phyloP scores from a whole-genome alignment of 2,888 invertebrate species.

The Calameuta idolon region DNA sequence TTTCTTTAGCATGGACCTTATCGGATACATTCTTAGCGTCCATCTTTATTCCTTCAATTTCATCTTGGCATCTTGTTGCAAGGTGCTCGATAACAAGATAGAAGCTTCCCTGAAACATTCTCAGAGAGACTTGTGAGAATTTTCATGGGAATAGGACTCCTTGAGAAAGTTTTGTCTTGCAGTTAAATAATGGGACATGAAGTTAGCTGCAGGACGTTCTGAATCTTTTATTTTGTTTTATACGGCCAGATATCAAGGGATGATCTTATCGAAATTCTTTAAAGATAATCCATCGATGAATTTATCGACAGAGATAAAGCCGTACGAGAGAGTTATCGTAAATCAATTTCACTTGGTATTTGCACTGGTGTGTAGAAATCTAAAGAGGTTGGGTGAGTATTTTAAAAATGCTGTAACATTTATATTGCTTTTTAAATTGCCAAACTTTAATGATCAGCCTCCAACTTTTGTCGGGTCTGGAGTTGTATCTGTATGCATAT shows the following conservation, averaged over 20 bases:
- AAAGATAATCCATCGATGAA: neutral
- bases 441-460: neutral
- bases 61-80: neutral
- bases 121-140: neutral
- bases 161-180: neutral
- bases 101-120: neutral
- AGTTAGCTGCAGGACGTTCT: neutral
- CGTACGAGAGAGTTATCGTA: neutral
- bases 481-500: neutral
- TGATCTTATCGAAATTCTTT: neutral
- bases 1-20: neutral
- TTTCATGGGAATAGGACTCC: neutral
- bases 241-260: neutral
- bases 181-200: neutral
- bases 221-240: neutral
- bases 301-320: neutral
- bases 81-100: neutral
- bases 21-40: neutral
- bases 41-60: neutral
- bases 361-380: neutral
- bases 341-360: neutral
- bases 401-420: neutral
- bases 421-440: neutral
- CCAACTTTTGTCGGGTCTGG: neutral
- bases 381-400: neutral